Percentiles rank a stretch among this genome's conserved stretches.
These are phyloP conservation scores for Tipula lateralis DNA, from an alignment of 2,888 invertebrate species.

Conservation along the genomic window DNA sequence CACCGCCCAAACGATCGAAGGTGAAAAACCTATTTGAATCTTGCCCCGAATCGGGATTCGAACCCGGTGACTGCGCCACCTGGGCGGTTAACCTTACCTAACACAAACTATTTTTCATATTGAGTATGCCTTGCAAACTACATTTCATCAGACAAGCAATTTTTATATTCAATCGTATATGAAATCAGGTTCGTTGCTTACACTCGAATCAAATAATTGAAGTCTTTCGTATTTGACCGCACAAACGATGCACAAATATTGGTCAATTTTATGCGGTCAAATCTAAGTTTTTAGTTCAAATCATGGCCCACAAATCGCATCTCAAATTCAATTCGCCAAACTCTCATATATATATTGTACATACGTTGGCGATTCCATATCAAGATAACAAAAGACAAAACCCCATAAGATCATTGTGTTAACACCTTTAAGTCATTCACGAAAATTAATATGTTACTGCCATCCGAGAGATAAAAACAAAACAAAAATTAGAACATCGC, in stretches of 20 bases:
- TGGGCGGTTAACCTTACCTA: too few species aligned
- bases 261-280: background rate
- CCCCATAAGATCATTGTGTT: background rate
- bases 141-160: too few species aligned
- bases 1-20: too few species aligned
- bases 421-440: slow-evolving; percentile 11
- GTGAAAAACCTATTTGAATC: too few species aligned
- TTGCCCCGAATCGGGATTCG: too few species aligned
- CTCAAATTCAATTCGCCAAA: background rate
- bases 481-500: background rate
- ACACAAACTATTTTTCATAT: too few species aligned
- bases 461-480: background rate
- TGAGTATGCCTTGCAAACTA: too few species aligned
- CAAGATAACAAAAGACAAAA: background rate
- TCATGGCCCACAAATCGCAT: background rate
- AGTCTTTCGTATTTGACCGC: background rate
- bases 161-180: too few species aligned
- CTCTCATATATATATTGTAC: background rate
- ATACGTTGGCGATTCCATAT: background rate
- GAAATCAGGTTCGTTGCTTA: background rate
- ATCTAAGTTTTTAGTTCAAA: background rate
- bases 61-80: too few species aligned
- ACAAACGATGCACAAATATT: background rate
- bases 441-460: background rate
- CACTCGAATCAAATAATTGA: background rate